Evolutionary conservation across 1,140 invertebrate species (phyloP).

Genomic region (Drosophila sp.): DNA sequence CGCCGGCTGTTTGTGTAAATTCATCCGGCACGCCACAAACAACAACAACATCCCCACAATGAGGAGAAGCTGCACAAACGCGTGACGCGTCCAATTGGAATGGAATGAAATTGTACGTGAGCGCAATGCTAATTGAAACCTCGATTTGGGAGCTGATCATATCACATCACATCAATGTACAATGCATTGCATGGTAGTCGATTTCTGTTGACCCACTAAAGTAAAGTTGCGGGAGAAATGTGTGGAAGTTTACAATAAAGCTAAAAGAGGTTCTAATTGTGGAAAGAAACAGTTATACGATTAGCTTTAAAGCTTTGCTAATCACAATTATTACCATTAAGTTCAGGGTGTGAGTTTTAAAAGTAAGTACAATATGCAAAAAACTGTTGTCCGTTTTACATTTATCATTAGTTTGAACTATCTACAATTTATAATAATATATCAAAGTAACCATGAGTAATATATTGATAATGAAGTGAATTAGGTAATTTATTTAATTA

Average conservation of each 20-base stretch:
- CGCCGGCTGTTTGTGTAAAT: slow-evolving; percentile 51
- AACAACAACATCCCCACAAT: not conserved
- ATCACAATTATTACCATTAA: too few species aligned
- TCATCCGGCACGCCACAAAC: slow-evolving; percentile 35
- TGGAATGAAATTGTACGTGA: slow-evolving; percentile 28
- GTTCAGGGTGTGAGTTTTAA: too few species aligned
- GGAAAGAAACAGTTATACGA: slow-evolving; percentile 7
- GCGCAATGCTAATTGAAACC: slow-evolving; percentile 35
- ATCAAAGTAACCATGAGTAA: too few species aligned
- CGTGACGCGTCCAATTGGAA: slow-evolving; percentile 30
- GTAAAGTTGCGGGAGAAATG: slow-evolving; percentile 8
- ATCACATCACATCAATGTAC: slow-evolving; percentile 27
- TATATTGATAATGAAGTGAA: too few species aligned
- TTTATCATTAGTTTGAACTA: too few species aligned
- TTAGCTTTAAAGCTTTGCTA: not conserved
- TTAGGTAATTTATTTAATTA: too few species aligned
- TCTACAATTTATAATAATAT: too few species aligned
- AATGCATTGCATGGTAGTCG: slow-evolving; percentile 8
- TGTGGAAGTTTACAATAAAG: slow-evolving; percentile 59
- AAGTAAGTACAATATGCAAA: too few species aligned
- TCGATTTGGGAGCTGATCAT: slow-evolving; percentile 42
- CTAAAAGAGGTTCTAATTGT: slow-evolving; percentile 65
- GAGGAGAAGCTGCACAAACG: slow-evolving; percentile 41
- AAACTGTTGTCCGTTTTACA: too few species aligned
- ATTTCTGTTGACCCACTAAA: slow-evolving; percentile 35